Evolutionary conservation across 1,140 invertebrate species (phyloP), one percentile per base, ranked within the genome.

Genomic region (Tetramorium parvispinum): DNA sequence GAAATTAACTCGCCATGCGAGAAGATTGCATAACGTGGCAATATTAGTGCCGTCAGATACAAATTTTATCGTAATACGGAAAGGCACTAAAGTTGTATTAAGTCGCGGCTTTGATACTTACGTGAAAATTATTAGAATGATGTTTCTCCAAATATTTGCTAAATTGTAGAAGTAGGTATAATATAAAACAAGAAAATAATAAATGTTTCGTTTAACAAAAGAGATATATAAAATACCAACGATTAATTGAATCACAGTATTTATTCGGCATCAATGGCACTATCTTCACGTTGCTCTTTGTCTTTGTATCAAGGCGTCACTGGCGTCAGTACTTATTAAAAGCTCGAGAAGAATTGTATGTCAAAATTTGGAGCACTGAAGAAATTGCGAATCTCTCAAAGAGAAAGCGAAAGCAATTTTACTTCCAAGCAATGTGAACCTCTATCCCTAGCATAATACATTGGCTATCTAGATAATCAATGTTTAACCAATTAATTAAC

Each of bases 1-100:
- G 77, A 83, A 83, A 83, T 83, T 83, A 75, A 83, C 43, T 83
- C 37, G 16, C 53, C 66, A 13, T 27, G 49, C 55, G 13, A 71
- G 53, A 75, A 73, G 61, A 8, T 73, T 59, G 46, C 24, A 18
- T 51, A 43, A 27, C 46, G 7, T 5, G 24, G 21, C 13, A 10
- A 21, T 49, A 16, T 2, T 49, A 83, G 49, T 82, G 10, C 46
- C 24, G 16, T 73, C 24, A 8, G 37, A 43, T 70, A 81, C 3
- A 13, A 70, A 70, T 70, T 70, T 70, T 21, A 43, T 81, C 5
- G 24, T 11, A 57, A 70, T 70, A 27, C 11, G 27, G 8, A 27
- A 55, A 81, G n/a, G 43, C 7, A 40, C 53, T 37, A 24, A 27
- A 37, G 37, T 68, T 53, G 5, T 4, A 18, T 68, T 16, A 78